A percentile compares a stretch with the other conserved stretches of the same genome.
Conservation (phyloP, 2,113 vertebrate genomes). For the Strix uralensis region DNA sequence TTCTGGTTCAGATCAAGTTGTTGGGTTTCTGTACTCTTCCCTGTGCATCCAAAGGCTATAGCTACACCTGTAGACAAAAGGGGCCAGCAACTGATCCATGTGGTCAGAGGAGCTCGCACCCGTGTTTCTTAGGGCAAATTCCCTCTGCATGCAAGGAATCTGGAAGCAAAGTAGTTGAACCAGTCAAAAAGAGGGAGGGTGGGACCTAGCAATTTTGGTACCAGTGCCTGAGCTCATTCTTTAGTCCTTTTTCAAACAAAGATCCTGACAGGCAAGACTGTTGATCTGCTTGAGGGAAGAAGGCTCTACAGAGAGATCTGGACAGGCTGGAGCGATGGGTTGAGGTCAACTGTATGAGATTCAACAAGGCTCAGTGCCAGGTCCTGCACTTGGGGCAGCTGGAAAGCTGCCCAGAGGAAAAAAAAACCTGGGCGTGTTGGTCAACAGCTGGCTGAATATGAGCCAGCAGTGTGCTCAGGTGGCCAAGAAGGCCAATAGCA, state of each 20-base stretch:
- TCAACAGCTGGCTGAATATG: no score
- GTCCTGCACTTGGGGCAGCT: background rate
- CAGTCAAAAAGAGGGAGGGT: background rate
- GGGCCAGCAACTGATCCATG: background rate
- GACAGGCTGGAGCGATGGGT: fast-evolving
- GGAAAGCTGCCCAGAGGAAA: fast-evolving
- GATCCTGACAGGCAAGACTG: background rate
- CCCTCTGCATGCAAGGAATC: background rate
- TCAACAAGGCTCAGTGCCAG: background rate
- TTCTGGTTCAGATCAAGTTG: background rate
- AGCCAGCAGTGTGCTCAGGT: no score
- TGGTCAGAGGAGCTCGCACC: background rate
- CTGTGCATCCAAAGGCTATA: background rate
- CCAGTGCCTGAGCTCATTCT: background rate
- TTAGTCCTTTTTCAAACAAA: background rate
- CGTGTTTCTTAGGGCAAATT: background rate
- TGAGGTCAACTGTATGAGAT: fast-evolving
- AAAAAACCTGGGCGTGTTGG: background rate
- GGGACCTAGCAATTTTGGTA: background rate
- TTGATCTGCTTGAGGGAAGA: background rate
- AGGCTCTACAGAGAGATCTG: background rate
- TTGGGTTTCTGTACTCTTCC: background rate
- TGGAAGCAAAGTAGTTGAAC: background rate
- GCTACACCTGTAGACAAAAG: background rate
- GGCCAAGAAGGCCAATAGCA: no score